phyloP scores from a whole-genome alignment of 2,797 vertebrate genomes.

The Microtus californicus region DNA sequence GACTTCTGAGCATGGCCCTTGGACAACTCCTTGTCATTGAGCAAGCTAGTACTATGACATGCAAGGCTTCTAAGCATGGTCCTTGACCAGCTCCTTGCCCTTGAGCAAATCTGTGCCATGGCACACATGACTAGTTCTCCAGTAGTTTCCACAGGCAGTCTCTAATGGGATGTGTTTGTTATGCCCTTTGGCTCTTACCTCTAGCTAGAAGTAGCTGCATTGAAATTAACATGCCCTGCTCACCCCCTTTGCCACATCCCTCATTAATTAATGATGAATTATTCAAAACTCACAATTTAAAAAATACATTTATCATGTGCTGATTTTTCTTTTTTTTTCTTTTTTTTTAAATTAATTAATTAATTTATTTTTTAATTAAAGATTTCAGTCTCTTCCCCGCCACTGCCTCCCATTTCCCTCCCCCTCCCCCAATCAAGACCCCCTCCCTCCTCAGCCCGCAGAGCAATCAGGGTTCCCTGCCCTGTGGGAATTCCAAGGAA shows the following conservation, averaged over 20 bases:
- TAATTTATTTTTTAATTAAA: too few relatives aligned
- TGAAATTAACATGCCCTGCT: neutral
- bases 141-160: neutral
- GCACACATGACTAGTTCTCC: neutral
- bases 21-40: too few relatives aligned
- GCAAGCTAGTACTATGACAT: too few relatives aligned
- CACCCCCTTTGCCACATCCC: neutral
- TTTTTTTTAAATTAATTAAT: too few relatives aligned
- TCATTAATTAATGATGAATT: constrained; percentile 46
- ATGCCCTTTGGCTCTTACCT: neutral
- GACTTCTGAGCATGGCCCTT: too few relatives aligned
- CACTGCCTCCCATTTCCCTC: too few relatives aligned
- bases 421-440: too few relatives aligned
- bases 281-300: constrained; percentile 56
- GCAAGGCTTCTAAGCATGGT: too few relatives aligned
- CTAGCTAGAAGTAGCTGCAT: neutral
- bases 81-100: neutral
- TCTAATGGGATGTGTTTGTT: neutral
- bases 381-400: too few relatives aligned
- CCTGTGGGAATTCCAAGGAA: too few relatives aligned
- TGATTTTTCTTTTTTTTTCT: neutral
- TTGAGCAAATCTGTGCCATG: neutral
- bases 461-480: too few relatives aligned
- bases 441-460: too few relatives aligned
- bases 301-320: constrained; percentile 53